Base-by-base conservation (phyloP, 2,888 invertebrate genomes). In the Volucella inanis region DNA sequence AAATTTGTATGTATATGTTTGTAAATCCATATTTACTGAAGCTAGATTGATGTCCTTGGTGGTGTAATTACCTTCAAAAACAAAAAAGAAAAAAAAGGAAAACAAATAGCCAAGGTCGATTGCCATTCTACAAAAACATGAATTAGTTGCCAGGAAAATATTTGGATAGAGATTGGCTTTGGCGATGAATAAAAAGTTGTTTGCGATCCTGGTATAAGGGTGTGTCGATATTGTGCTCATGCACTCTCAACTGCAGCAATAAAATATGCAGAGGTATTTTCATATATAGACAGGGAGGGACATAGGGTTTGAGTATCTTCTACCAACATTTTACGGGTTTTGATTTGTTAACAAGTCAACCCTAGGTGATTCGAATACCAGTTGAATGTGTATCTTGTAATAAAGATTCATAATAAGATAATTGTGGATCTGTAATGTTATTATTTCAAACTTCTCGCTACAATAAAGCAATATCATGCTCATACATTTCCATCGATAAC, bases 171-270 rank as follows among this genome's bases (percentile, higher is more conserved):
- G 39, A 52, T 55, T 62, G 55, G 49, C 39, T 50, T 49, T 43
- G 55, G 2, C 8, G 72, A 18, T 43, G 50, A 55, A 55, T 72
- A 67, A 59, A 72, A 78, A 72, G 41, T 54, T 59, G 31, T 84
- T 67, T 67, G 0, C 50, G 76, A 45, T 76, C 72, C 72, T 39
- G 8, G 11, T 57, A 67, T 22, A 68, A 85, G 85, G 85, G 85
- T 85, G 85, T 85, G 85, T 68, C 85, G 61, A 71, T 70, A 47
- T 3, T 57, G 43, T 62, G 38, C 67, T 57, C 62, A 57, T 64
- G 43, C 65, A 62, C 70, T 62, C 31, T 70, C n/a, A 54, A 18
- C 47, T 55, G 57, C 61, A 47, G 47, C 54, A 61, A 41, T 43
- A n/a, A 43, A 74, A 49, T 80, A 47, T 74, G 45, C 49, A 62